Conservation (phyloP, 2,888 invertebrate species). For the Eurytoma californica region DNA sequence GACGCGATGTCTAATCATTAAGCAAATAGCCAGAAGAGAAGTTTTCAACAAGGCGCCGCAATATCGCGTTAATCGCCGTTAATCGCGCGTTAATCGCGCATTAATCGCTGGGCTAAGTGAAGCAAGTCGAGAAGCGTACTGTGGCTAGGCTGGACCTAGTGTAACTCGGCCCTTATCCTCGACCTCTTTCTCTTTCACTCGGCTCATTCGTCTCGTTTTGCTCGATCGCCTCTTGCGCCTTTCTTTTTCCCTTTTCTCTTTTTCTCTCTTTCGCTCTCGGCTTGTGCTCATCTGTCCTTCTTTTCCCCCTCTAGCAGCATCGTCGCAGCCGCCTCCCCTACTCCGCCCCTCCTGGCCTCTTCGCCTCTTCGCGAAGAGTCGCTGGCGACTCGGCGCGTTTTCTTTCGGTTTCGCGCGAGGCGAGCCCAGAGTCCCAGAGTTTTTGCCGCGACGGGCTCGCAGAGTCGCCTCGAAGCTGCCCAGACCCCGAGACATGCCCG, state of each 20-base stretch:
- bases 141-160: slow-evolving; percentile 37
- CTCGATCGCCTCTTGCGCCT: slow-evolving; percentile 47
- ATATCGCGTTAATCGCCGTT: too few relatives aligned
- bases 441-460: slow-evolving; percentile 28
- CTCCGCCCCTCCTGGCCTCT: slow-evolving; percentile 14
- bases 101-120: too few relatives aligned
- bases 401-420: slow-evolving; percentile 45
- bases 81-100: too few relatives aligned
- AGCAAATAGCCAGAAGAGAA: too few relatives aligned
- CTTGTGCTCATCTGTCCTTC: slow-evolving; percentile 55
- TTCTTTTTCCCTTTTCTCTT: slow-evolving; percentile 38
- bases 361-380: slow-evolving; percentile 6
- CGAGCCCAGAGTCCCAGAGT: slow-evolving; percentile 27
- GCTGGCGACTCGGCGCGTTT: slow-evolving; percentile 28
- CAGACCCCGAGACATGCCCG: too few relatives aligned
- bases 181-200: slow-evolving; percentile 53
- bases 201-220: slow-evolving; percentile 47
- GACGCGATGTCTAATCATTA: too few relatives aligned
- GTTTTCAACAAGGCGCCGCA: too few relatives aligned
- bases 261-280: slow-evolving; percentile 48
- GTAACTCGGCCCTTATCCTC: slow-evolving; percentile 53
- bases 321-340: slow-evolving; percentile 20
- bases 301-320: slow-evolving; percentile 41
- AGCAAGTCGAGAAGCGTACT: too few relatives aligned
- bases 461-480: too few relatives aligned